These are phyloP conservation scores for Galago senegalensis DNA, from an alignment of 2,797 vertebrate species.

Conservation along the genomic window DNA sequence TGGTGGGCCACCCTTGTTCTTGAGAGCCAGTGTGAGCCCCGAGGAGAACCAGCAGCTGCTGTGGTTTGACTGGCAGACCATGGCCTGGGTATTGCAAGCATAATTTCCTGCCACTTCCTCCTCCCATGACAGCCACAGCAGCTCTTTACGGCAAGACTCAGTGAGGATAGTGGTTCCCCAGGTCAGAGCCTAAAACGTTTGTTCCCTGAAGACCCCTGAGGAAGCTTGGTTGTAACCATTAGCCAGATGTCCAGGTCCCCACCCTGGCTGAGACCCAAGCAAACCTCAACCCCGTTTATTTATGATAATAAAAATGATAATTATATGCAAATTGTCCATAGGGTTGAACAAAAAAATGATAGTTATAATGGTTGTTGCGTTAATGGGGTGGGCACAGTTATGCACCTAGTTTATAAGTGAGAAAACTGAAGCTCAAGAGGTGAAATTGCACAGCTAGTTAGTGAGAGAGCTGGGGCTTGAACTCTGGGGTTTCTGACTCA, in stretches of 20 bases:
- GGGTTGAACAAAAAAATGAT: neutral
- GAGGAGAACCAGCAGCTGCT: neutral
- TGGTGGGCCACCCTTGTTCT: fast-evolving
- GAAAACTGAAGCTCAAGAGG: neutral
- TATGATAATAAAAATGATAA: neutral
- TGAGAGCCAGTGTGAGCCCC: neutral
- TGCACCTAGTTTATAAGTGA: neutral
- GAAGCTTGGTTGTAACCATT: neutral
- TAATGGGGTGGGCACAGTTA: fast-evolving
- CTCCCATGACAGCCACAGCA: neutral
- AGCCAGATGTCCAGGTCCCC: neutral
- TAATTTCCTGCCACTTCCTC: neutral
- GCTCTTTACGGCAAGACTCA: neutral
- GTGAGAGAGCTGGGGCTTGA: neutral
- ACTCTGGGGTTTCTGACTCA: neutral
- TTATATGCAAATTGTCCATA: neutral
- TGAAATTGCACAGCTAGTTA: neutral
- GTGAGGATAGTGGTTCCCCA: neutral
- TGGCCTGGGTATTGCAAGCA: neutral
- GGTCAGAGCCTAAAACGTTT: constrained; percentile 38
- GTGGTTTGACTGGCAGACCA: neutral
- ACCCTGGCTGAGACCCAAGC: neutral
- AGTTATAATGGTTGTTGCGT: neutral
- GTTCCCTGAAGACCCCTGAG: neutral
- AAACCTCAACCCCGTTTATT: neutral